A percentile compares a stretch with the other conserved stretches of the same genome.
Evolutionary conservation across 1,140 invertebrate species (phyloP).

Genomic region (Pseudachorutes palmiensis): DNA sequence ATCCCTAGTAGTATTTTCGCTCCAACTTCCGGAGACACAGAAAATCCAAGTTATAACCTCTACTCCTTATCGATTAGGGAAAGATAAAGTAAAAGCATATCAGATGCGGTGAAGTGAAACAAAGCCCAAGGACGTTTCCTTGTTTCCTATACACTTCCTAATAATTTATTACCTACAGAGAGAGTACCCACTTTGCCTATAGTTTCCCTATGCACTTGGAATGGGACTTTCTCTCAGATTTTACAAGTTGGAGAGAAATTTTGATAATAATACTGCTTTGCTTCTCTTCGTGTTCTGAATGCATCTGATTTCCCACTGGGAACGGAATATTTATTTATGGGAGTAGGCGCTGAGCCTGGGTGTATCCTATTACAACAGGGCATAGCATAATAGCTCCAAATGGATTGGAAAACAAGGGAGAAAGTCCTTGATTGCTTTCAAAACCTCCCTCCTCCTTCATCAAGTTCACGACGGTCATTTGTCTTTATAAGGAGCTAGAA

Average conservation of each 20-base stretch:
- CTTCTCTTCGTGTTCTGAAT: background rate
- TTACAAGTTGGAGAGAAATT: background rate
- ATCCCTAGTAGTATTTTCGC: too few species aligned
- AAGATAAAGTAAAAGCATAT: too few species aligned
- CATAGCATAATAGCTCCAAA: background rate
- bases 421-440: background rate
- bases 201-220: too few species aligned
- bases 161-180: too few species aligned
- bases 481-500: background rate
- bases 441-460: background rate
- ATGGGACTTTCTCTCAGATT: background rate
- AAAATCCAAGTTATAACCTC: too few species aligned
- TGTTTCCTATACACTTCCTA: too few species aligned
- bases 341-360: background rate
- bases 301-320: background rate
- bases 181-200: too few species aligned
- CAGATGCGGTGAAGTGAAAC: too few species aligned
- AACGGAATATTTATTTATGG: background rate
- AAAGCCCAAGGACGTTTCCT: too few species aligned
- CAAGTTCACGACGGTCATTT: background rate
- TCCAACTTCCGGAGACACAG: too few species aligned
- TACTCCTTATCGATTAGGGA: too few species aligned
- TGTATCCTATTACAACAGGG: too few species aligned
- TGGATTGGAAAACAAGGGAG: background rate
- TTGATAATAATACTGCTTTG: background rate